These are phyloP conservation scores for Plecotus auritus DNA, from an alignment of 2,113 vertebrate species.

Conservation along the genomic window DNA sequence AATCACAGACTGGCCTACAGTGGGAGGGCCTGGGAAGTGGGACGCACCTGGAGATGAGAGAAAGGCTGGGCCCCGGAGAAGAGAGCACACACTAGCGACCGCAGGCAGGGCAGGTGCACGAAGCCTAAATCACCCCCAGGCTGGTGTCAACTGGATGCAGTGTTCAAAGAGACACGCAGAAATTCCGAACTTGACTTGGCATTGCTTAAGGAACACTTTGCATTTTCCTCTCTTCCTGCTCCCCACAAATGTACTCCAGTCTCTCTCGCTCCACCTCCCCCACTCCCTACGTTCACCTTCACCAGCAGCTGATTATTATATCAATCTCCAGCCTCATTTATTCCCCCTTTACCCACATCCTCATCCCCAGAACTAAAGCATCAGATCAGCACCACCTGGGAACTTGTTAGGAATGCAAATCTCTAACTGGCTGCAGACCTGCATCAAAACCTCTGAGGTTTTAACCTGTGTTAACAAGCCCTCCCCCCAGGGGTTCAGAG, in stretches of 20 bases:
- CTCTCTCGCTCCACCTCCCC: neutral
- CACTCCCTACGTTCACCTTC: neutral
- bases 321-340: neutral
- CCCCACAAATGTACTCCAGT: fast-evolving
- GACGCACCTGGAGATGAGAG: neutral
- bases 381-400: neutral
- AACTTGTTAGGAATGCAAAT: neutral
- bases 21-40: fast-evolving
- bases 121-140: fast-evolving
- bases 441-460: neutral
- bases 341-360: neutral
- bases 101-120: neutral
- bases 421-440: neutral
- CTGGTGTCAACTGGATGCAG: neutral
- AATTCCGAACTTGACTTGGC: neutral
- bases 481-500: neutral
- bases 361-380: neutral
- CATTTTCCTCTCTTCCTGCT: neutral
- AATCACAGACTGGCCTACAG: neutral
- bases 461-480: neutral
- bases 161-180: neutral
- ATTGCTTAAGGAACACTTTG: neutral
- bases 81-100: neutral
- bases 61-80: neutral
- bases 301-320: neutral